Evolutionary conservation across 2,113 vertebrate species (phyloP), one percentile per base, ranked within the genome.

Genomic region (Chaetorhynchus papuensis): DNA sequence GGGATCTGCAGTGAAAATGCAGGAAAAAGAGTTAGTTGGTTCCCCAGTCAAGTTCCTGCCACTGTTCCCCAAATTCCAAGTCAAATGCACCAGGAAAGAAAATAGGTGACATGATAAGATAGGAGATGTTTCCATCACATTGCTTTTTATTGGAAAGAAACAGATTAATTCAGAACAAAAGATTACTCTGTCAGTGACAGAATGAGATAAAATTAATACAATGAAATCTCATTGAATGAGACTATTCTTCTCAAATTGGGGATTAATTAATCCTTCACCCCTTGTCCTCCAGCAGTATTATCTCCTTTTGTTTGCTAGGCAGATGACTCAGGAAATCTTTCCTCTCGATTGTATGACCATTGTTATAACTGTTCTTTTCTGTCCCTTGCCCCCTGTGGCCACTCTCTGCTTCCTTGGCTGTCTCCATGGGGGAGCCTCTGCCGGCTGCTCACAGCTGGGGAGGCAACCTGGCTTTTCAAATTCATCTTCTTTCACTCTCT

Each of bases 401-500:
- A 5, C 37, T 42, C 66, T 35, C 44, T 22, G 9, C 18, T 44
- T 77, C 33, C 53, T 16, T 0, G 0, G 24, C 65, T 82, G 31
- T 61, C 27, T 30, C 1, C 0, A 6, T 1, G 1, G 23, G 15
- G 45, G 44, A 80, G n/a, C 37, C 44, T 86, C 63, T 2, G 9
- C 15, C 3, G 7, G 49, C 49, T 2, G 1, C 79, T 49, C 80
- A n/a, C 50, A 61, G 54, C 71, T 65, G 41, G 50, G 19, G 6
- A 54, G 39, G 26, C 20, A 49, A 66, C 1, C 11, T 0, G 6
- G 49, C 74, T 87, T 50, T 41, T 37, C 83, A 39, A 39, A 59
- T 26, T 42, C 39, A 50, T 23, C 39, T 37, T n/a, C 89, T 57
- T 70, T 59, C 30, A 75, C 23, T 33, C 39, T 7, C 13, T 26